Base-by-base conservation (phyloP, 2,888 invertebrate genomes). In the Perithous albicinctus region DNA sequence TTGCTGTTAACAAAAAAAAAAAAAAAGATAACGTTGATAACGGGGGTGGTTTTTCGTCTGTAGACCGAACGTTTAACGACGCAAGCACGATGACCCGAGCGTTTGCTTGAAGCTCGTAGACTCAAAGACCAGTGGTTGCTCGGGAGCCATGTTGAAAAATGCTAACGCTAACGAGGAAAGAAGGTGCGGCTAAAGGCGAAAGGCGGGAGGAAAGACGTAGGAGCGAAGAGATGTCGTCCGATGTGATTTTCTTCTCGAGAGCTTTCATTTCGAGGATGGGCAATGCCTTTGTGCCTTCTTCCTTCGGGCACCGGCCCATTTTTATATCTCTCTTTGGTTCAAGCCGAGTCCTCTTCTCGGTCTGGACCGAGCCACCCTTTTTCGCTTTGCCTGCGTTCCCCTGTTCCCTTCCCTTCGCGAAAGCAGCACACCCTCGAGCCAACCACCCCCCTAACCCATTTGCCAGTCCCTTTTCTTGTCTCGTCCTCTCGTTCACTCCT, bases 161-260 rank as follows among this genome's bases (percentile, higher is more conserved):
- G 59, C 29, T 54, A 75, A 72, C 56, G 48, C 72, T 82, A 76
- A 80, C 80, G 80, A 77, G 66, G 59, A 23, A 73, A 18, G 56
- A 82, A 80, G 46, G 59, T 56, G 63, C 43, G 72, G 56, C 12
- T 43, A 38, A 20, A 35, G 18, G 61, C n/a, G n/a, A 15, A 26
- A 15, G 15, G 10, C 1, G n/a, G 6, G 46, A 5, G 10, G 32
- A 23, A n/a, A 15, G 51, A 32, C 2, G 29, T 4, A 32, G 41
- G 26, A 2, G 23, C 48, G 38, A 43, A 46, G 73, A 78, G 61
- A 74, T 63, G 59, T 82, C 70, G 61, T 72, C 76, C 76, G 63
- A 86, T 86, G 85, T 83, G 87, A 87, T 88, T 87, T 86, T 86
- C 86, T 84, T 85, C 86, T 84, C 81, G 83, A 85, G 84, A 84